Base-by-base conservation (phyloP, 2,888 invertebrate species). In the Eucera pruinosa region DNA sequence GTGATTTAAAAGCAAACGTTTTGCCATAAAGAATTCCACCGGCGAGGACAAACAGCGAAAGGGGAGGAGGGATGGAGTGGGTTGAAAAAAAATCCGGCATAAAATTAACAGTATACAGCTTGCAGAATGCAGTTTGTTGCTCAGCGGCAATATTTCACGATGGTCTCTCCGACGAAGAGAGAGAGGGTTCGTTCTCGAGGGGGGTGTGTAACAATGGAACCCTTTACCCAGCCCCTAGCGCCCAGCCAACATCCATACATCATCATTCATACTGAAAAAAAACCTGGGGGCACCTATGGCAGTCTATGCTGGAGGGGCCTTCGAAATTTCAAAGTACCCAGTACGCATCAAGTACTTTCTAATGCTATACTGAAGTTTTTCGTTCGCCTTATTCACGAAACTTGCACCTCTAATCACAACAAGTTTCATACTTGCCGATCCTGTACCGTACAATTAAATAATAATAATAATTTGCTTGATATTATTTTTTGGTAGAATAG, bases 241-340 rank as follows among this genome's bases (percentile, higher is more conserved):
- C 87, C 90, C 89, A 89, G 88, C 91, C 91, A 91, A 90, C 91
- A 91, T 89, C 91, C 91, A 92, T 92, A 91, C 92, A 92, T 92
- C 92, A 92, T 92, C 92, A 91, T 92, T 92, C 92, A 90, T 92
- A 89, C 80, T 80, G 87, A 82, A 85, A 88, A 88, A 88, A 86
- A 84, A 85, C 83, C 87, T 83, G 80, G 90, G 90, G 89, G 88
- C 89, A 90, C 87, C 88, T 89, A 85, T 87, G 83, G 72, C 64
- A 74, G 67, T 45, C 39, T 45, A 81, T 65, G 82, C 74, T 79
- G 60, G 85, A 87, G 81, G 90, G 89, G 84, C 80, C 82, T 84
- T 78, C 85, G 78, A 83, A 86, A 82, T 87, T 85, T 83, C 87
- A 81, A 76, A 81, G 87, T 82, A 81, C 83, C 78, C 66, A 78